Percentiles rank a stretch among this genome's conserved stretches.
These are phyloP conservation scores for Cirrhinus mrigala DNA, from an alignment of 2,797 vertebrate genomes.

Conservation along the genomic window DNA sequence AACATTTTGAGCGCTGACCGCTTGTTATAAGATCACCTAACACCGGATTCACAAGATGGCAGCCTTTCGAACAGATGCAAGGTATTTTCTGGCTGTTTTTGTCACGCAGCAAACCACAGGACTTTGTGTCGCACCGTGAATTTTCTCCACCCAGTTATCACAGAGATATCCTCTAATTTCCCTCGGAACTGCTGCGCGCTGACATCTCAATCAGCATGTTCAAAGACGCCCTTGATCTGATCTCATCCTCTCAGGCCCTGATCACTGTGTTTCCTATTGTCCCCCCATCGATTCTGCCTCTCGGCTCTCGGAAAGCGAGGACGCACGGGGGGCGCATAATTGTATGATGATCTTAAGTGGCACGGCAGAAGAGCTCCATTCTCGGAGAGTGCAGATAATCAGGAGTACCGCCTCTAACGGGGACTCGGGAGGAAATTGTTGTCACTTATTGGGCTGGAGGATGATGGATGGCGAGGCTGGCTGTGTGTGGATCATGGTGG, in stretches of 20 bases:
- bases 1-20: not conserved
- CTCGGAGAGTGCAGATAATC: conserved; percentile 66
- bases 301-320: conserved; percentile 56
- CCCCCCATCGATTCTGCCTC: conserved; percentile 66
- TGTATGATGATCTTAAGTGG: conserved; percentile 75
- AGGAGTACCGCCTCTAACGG: conserved; percentile 63
- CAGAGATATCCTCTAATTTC: conserved; percentile 44
- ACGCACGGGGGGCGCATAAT: conserved; percentile 67
- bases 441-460: conserved; percentile 72
- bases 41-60: not conserved
- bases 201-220: conserved; percentile 54
- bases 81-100: conserved; percentile 6
- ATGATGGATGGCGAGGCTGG: conserved; percentile 71
- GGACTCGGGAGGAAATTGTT: conserved; percentile 67
- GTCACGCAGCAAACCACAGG: not conserved
- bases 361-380: conserved; percentile 54
- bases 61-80: not conserved
- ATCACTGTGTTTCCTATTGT: conserved; percentile 59
- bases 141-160: conserved; percentile 32
- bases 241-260: conserved; percentile 51
- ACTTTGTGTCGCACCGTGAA: not conserved
- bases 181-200: conserved; percentile 26
- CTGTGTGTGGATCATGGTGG: conserved; percentile 59
- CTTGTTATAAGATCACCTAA: not conserved
- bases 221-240: conserved; percentile 50